These are phyloP conservation scores for Macquaria australasica DNA, from an alignment of 2,113 vertebrate genomes.

Conservation along the genomic window DNA sequence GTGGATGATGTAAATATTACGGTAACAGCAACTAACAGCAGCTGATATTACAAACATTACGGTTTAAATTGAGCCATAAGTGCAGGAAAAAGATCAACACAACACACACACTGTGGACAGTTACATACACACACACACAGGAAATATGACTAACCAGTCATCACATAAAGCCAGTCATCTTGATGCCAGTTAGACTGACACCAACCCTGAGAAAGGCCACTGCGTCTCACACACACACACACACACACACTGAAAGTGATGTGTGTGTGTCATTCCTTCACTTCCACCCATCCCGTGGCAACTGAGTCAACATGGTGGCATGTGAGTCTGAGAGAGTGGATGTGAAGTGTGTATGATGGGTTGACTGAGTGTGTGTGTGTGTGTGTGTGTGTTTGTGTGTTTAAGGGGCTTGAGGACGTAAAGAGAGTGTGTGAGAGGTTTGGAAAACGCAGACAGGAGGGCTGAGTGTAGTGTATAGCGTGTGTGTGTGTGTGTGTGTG, in stretches of 20 bases:
- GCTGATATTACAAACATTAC: constrained; percentile 12
- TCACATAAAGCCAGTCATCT: constrained; percentile 31
- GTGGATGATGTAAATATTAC: neutral
- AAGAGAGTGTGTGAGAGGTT: constrained; percentile 34
- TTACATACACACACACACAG: constrained; percentile 16
- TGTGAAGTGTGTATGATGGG: constrained; percentile 74
- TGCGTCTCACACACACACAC: neutral
- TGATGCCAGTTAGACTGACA: constrained; percentile 57
- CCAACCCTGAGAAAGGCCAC: constrained; percentile 40
- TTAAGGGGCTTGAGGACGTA: constrained; percentile 40
- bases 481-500: constrained; percentile 51
- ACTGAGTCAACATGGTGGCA: constrained; percentile 75
- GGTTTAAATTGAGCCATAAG: neutral
- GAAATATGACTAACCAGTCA: constrained; percentile 36
- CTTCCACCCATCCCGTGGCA: constrained; percentile 53
- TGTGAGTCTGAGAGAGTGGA: constrained; percentile 57
- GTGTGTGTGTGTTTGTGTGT: constrained; percentile 33
- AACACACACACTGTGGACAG: neutral
- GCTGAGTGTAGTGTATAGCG: neutral
- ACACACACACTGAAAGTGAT: constrained; percentile 9
- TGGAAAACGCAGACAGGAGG: constrained; percentile 20
- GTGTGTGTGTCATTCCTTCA: constrained; percentile 39
- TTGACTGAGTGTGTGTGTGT: constrained; percentile 42
- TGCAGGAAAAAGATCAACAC: neutral
- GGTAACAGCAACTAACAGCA: neutral